Base-by-base conservation (phyloP, 2,888 invertebrate species). In the Sinotaia quadrata region DNA sequence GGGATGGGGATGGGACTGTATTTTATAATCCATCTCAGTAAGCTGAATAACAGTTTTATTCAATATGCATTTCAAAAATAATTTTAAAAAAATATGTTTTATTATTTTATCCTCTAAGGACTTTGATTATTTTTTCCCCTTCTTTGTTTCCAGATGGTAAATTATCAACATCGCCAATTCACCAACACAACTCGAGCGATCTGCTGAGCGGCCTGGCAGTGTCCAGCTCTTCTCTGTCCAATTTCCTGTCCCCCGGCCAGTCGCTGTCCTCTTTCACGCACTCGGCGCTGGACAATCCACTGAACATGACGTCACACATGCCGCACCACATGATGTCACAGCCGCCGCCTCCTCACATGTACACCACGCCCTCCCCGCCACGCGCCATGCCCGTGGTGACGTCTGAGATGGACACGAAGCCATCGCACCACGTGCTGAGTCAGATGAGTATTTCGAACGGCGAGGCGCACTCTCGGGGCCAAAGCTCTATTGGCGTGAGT, bases 281-380 rank as follows among this genome's bases (percentile, higher is more conserved):
- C 34, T 3, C 21, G 10, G 36, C 49, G 15, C 36, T 36, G 21
- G 62, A 51, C 49, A 33, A 36, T 36, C 62, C 51, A 0, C 36
- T 51, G 24, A 24, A 51, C 36, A 62, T 62, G 62, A n/a, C 44
- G 24, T 44, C 59, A 21, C 27, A 24, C 44, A 59, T 44, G 37
- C 12, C 58, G 24, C 33, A 29, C n/a, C 5, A 4, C 4, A 29
- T 47, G 62, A 51, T 29, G 62, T 62, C 62, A 62, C 51, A 34
- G 5, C 34, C 29, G 4, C 62, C 47, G 10, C 51, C 34, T 8
- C 60, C 51, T 3, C 62, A 62, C 36, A 5, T 62, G 12, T 62
- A 62, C 62, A 51, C 15, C 62, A 51, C 33, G 34, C 51, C 51
- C 12, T 47, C 62, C 34, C 51, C 62, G 21, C 62, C 62, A 4